Evolutionary conservation across 2,888 invertebrate species (phyloP).

Genomic region (Drosophila barbarae): DNA sequence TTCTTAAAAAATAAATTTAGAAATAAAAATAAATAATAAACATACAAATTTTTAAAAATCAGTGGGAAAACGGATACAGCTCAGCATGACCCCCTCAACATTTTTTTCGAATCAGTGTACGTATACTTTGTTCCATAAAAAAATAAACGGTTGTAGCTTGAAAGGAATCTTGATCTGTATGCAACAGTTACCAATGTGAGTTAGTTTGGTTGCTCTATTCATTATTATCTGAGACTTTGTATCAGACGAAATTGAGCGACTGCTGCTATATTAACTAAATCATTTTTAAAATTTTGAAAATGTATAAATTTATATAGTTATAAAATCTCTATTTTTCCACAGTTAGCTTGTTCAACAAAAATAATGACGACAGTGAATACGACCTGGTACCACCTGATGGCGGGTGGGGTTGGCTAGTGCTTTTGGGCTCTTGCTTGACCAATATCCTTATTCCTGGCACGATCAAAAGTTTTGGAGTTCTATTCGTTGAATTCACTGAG

Average conservation of each 20-base stretch:
- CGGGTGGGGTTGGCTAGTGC: slow-evolving; percentile 91
- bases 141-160: too few species aligned
- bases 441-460: slow-evolving; percentile 92
- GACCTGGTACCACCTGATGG: slow-evolving; percentile 90
- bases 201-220: not conserved
- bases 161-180: too few species aligned
- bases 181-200: not conserved
- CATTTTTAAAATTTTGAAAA: not conserved
- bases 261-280: not conserved
- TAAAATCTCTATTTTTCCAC: not conserved
- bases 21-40: too few species aligned
- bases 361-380: slow-evolving; percentile 80
- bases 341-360: slow-evolving; percentile 70
- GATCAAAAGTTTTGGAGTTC: slow-evolving; percentile 92
- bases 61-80: too few species aligned
- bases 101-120: too few species aligned
- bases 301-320: not conserved
- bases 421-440: slow-evolving; percentile 87
- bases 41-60: too few species aligned
- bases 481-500: slow-evolving; percentile 90
- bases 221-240: too few species aligned
- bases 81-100: too few species aligned
- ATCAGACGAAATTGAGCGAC: not conserved
- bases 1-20: too few species aligned
- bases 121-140: too few species aligned